Evolutionary conservation across 2,888 invertebrate species (phyloP).

Genomic region (Bugula neritina): DNA sequence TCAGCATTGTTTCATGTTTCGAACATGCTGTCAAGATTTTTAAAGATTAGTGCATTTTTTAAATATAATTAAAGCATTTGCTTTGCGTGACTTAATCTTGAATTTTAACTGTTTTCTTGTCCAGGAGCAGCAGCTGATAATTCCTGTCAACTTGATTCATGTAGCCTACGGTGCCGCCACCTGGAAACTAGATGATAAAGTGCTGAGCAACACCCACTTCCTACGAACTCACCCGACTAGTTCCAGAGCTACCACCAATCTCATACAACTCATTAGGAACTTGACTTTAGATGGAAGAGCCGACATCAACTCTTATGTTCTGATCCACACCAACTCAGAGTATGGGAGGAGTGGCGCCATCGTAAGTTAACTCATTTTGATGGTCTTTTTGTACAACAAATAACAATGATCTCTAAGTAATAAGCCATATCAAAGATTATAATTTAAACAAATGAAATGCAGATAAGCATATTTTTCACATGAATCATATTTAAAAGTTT

Average conservation of each 20-base stretch:
- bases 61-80: neutral
- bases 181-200: neutral
- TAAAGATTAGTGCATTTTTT: neutral
- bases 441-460: too few species aligned
- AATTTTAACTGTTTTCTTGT: neutral
- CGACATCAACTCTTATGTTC: neutral
- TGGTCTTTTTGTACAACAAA: neutral
- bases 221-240: neutral
- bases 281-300: neutral
- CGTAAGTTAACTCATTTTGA: neutral
- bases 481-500: too few species aligned
- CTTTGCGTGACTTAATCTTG: too few species aligned
- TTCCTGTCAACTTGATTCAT: neutral
- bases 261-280: neutral
- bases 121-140: constrained; percentile 5
- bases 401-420: too few species aligned
- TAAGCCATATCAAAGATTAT: too few species aligned
- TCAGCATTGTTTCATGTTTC: too few species aligned
- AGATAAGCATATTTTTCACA: too few species aligned
- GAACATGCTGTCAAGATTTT: too few species aligned
- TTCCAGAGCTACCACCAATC: neutral
- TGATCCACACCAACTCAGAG: neutral
- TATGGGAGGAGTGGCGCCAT: neutral
- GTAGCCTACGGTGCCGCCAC: constrained; percentile 13
- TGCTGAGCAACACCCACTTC: neutral